Evolutionary conservation across 1,140 invertebrate species (phyloP).

Genomic region (Magallana ariakensis): DNA sequence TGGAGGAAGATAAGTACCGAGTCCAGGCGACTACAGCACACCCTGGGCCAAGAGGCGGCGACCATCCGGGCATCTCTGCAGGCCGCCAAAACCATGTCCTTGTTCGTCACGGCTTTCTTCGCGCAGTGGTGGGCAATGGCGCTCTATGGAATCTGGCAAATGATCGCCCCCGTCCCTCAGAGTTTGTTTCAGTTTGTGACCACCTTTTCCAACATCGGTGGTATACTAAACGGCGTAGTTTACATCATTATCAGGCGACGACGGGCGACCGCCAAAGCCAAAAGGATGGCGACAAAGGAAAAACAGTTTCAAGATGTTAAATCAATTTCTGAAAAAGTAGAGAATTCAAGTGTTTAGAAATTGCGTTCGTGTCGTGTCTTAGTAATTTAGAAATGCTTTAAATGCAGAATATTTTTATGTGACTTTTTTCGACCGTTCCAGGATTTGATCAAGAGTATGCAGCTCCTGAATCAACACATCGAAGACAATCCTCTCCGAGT

Average conservation of each 20-base stretch:
- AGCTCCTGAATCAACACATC: neutral
- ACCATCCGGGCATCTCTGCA: conserved; percentile 45
- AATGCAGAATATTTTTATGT: neutral
- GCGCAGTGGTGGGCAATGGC: conserved; percentile 54
- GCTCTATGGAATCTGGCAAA: conserved; percentile 50
- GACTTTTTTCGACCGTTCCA: neutral
- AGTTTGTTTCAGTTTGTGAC: conserved; percentile 54
- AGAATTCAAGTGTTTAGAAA: conserved; percentile 22
- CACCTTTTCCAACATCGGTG: conserved; percentile 56
- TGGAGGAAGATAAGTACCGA: conserved; percentile 52
- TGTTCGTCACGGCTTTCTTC: conserved; percentile 50
- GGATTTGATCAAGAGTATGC: neutral
- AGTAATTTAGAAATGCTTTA: neutral
- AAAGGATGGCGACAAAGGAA: neutral
- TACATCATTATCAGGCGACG: conserved; percentile 53
- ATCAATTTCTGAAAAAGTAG: neutral
- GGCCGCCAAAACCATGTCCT: conserved; percentile 49
- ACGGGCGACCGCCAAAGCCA: neutral
- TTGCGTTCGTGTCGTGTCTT: neutral
- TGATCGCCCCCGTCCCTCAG: conserved; percentile 43
- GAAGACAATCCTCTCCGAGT: neutral
- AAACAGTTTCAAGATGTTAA: neutral
- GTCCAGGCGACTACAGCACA: conserved; percentile 32
- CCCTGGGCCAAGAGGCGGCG: conserved; percentile 42
- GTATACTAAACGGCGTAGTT: conserved; percentile 51